Evolutionary conservation across 2,888 invertebrate genomes (phyloP), one percentile per base, ranked within the genome.

Genomic region (Catonia carolina): DNA sequence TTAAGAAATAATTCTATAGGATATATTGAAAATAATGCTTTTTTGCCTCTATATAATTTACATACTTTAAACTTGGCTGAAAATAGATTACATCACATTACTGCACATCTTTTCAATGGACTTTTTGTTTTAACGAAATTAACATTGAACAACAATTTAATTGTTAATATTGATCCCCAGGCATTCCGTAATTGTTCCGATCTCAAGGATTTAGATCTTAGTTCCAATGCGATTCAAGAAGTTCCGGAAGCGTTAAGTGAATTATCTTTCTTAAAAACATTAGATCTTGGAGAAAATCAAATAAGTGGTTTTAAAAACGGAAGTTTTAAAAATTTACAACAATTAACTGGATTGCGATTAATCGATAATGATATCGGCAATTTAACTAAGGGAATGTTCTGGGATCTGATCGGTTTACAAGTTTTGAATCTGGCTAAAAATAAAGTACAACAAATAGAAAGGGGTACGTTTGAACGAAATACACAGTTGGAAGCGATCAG

Each of bases 231-330:
- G 67, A 76, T 94, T 63, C 75, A 81, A 60, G 81, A 84, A 63
- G 85, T 94, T 61, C 93, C 94, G 4, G 85, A 86, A 69, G 90
- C 90, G 2, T 74, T 92, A 58, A 83, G 84, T 73, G 89, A 88
- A 69, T 75, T 92, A 55, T 81, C 86, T 49, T 86, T 90, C 71
- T 75, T 96, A 62, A 89, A 90, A 73, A 89, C 89, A 1, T 78
- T 97, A 53, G 92, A 94, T 73, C 77, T 97, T 68, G 93, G 92
- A 50, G 92, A 94, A 74, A 97, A 96, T 76, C 85, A 87, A 72
- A 89, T 97, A 67, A 82, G 82, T 37, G 81, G 81, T 53, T 86
- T 97, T 64, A 82, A 79, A 69, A 90, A 92, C 68, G 88, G 88
- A 56, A 88, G 90, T 2, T 88, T 96, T 69, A 83, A 82, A 69